phyloP scores from a whole-genome alignment of 2,888 invertebrate genomes.

The Pollenia griseotomentosa region DNA sequence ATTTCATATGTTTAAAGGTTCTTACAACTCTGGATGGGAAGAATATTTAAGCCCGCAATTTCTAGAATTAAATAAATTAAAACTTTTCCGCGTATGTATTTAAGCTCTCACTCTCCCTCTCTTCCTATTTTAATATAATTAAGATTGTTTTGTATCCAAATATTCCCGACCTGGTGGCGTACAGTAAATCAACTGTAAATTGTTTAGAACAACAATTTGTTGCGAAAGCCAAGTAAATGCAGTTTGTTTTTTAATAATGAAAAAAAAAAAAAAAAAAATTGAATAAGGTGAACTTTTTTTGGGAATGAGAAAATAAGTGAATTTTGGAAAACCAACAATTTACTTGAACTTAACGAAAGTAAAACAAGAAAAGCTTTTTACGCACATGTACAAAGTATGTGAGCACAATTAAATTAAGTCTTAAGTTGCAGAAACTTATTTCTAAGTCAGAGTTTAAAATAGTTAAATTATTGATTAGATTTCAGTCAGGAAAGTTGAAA shows the following conservation, averaged over 20 bases:
- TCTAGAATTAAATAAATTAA: slow-evolving; percentile 36
- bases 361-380: slow-evolving; percentile 45
- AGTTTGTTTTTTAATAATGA: background rate
- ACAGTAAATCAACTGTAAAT: slow-evolving; percentile 68
- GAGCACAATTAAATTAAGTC: slow-evolving; percentile 43
- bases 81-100: background rate
- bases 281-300: background rate
- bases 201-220: slow-evolving; percentile 64
- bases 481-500: too few species aligned
- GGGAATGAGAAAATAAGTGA: slow-evolving; percentile 41
- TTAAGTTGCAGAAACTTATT: background rate
- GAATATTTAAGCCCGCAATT: slow-evolving; percentile 5
- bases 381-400: background rate
- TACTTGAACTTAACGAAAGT: slow-evolving; percentile 2
- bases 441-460: slow-evolving; percentile 4
- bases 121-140: slow-evolving; percentile 19
- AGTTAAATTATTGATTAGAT: background rate
- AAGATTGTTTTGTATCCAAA: slow-evolving; percentile 38
- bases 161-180: slow-evolving; percentile 44
- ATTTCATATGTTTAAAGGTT: too few species aligned
- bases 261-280: background rate
- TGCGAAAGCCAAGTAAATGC: slow-evolving; percentile 5
- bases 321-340: slow-evolving; percentile 60
- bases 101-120: background rate
- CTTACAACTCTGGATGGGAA: too few species aligned